These are phyloP conservation scores for Ptychodera flava DNA, from an alignment of 35 echinoderm and acorn worm genomes.

Conservation along the genomic window DNA sequence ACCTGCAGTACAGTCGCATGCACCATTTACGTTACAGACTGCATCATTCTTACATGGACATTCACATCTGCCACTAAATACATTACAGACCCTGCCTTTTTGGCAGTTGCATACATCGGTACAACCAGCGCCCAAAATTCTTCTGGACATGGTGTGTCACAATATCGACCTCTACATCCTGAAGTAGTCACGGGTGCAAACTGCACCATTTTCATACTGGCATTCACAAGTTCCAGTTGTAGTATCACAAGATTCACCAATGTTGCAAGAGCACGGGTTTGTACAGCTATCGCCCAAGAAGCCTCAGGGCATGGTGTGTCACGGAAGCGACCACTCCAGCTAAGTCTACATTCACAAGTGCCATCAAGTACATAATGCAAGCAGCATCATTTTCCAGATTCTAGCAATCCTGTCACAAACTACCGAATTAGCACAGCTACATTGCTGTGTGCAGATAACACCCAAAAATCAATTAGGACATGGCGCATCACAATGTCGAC, in stretches of 20 bases:
- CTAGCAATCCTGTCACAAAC: slow-evolving; percentile 13
- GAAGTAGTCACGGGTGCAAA: too few relatives aligned
- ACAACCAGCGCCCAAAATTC: slow-evolving; percentile 3
- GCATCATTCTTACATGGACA: not conserved
- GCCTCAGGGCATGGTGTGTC: too few relatives aligned
- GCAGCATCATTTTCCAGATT: too few relatives aligned
- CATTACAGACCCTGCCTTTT: not conserved
- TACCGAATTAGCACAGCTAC: slow-evolving; percentile 28
- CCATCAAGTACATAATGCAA: too few relatives aligned
- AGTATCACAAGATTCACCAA: slow-evolving; percentile 24
- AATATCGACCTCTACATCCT: too few relatives aligned
- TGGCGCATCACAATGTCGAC: too few relatives aligned
- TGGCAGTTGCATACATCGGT: not conserved
- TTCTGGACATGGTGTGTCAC: slow-evolving; percentile 8
- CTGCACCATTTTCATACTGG: too few relatives aligned
- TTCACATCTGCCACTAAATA: slow-evolving; percentile 13
- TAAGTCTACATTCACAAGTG: too few relatives aligned
- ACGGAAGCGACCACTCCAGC: too few relatives aligned
- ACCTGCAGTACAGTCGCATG: slow-evolving; percentile 58
- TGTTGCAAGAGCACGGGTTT: too few relatives aligned
- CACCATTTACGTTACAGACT: slow-evolving; percentile 11
- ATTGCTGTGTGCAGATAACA: slow-evolving; percentile 5
- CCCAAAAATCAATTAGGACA: slow-evolving; percentile 30
- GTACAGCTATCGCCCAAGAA: too few relatives aligned
- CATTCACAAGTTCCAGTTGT: too few relatives aligned